Conservation (phyloP, 1,140 invertebrate genomes). For the Drosophila biarmipes region DNA sequence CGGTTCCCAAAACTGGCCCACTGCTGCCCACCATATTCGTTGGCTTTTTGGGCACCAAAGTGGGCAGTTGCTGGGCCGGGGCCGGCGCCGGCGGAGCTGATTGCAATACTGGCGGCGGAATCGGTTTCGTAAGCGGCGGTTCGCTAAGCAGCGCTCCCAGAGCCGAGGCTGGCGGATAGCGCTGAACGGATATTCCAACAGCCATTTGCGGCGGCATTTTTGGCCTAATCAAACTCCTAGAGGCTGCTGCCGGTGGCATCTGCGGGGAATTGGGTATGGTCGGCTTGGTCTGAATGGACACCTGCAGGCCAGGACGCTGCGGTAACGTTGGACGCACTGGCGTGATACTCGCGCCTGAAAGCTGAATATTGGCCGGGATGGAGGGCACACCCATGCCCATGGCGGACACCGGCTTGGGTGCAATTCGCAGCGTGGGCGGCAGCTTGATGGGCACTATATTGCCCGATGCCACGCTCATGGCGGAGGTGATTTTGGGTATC, state of each 20-base stretch:
- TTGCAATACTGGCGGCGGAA: neutral
- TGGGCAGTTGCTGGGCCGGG: neutral
- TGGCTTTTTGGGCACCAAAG: neutral
- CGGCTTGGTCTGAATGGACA: neutral
- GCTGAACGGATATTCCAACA: neutral
- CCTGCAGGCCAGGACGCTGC: neutral
- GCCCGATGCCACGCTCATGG: slow-evolving; percentile 13
- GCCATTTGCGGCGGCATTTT: no score
- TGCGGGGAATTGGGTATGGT: neutral
- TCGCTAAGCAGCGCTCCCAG: neutral
- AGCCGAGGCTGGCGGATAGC: neutral
- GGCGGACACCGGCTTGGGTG: no score
- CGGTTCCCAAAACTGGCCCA: neutral
- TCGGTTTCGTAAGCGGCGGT: neutral
- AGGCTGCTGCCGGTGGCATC: neutral
- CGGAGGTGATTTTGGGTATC: slow-evolving; percentile 20
- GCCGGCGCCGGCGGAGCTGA: neutral
- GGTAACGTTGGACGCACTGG: neutral
- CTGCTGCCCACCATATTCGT: neutral
- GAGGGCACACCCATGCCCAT: neutral
- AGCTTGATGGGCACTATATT: neutral
- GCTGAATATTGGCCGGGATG: neutral
- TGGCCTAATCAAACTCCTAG: neutral
- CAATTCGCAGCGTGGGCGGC: neutral
- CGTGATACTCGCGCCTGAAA: no score